A percentile compares a stretch with the other conserved stretches of the same genome.
These are phyloP conservation scores for Axea sp. DNA, from an alignment of 2,888 invertebrate species.

Conservation along the genomic window DNA sequence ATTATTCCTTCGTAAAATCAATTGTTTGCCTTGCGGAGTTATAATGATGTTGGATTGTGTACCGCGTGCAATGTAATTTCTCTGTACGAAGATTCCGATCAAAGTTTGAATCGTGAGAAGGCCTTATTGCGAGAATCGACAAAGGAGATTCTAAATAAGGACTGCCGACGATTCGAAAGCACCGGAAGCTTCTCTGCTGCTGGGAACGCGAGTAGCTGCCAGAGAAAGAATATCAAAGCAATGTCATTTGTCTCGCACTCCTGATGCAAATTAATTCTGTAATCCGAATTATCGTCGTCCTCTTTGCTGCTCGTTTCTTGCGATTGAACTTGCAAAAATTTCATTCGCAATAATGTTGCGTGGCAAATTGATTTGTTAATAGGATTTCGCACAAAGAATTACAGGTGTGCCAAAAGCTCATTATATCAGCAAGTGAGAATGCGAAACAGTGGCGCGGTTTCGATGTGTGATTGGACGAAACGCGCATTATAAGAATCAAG, in stretches of 20 bases:
- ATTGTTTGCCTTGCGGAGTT: slow-evolving; percentile 30
- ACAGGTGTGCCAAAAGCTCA: too few species aligned
- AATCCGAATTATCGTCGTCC: background rate
- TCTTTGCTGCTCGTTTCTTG: too few species aligned
- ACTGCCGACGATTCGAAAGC: slow-evolving; percentile 14
- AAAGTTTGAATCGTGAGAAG: slow-evolving; percentile 24
- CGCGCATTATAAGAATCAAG: too few species aligned
- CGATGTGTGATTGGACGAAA: too few species aligned
- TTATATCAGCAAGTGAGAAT: too few species aligned
- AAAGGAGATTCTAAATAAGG: slow-evolving; percentile 26
- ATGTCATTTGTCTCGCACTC: slow-evolving; percentile 6
- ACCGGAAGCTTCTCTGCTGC: slow-evolving; percentile 7
- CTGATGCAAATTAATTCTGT: background rate
- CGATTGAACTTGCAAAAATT: too few species aligned
- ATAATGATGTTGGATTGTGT: slow-evolving; percentile 37
- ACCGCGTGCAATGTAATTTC: slow-evolving; percentile 33
- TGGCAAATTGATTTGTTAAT: too few species aligned
- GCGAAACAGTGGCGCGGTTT: too few species aligned
- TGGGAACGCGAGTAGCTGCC: slow-evolving; percentile 2
- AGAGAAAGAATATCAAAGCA: slow-evolving; percentile 22
- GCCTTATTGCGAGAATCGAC: slow-evolving; percentile 12
- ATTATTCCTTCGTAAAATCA: slow-evolving; percentile 20
- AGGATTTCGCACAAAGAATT: too few species aligned
- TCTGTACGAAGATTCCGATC: slow-evolving; percentile 44
- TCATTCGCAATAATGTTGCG: too few species aligned